Base-by-base conservation (phyloP, 2,113 vertebrate genomes). In the Thalassarche chlororhynchos region DNA sequence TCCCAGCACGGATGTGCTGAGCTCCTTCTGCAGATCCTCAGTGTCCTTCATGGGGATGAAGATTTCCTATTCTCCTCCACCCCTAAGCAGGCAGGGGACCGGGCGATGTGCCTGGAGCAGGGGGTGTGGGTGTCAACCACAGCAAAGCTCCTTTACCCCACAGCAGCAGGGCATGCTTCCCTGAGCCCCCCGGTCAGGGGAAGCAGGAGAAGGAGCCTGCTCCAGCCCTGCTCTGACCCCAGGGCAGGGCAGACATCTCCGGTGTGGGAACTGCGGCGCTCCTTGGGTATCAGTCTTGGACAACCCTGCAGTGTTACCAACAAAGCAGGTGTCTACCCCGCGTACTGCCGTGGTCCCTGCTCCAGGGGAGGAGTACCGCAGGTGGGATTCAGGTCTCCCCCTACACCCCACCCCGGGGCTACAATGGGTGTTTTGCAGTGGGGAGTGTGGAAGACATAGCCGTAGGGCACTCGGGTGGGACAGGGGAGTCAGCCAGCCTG, bases 1-100 rank as follows among this genome's bases (percentile, higher is more conserved):
- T 62, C 61, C 68, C 61, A 26, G 42, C 38, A 47, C 0, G 0
- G 62, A 21, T 1, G 1, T 1, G 3, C 40, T 61, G 58, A 29
- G 29, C 21, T 80, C 24, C 52, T 51, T 38, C 23, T 34, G 9
- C 0, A 0, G 34, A 47, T 65, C 58, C 51, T 49, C 23, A 18
- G 11, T 10, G 17, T 49, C 42, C 72, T 85, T 36, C 61, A 16
- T 3, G 2, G n/a, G 17, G 17, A 51, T 38, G 23, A 25, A 38
- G n/a, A 24, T 28, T 26, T 65, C 23, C 20, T 42, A 24, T 65
- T 66, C 31, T 79, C 14, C 17, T 51, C 46, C 31, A 57, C 7
- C 57, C 16, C 34, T 42, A 26, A 11, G 46, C 28, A 46, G 31
- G 38, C 34, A 52, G 25, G 61, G 32, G 10, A 28, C 14, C 0